These are phyloP conservation scores for Merodon equestris DNA, from an alignment of 2,888 invertebrate species.

Conservation along the genomic window DNA sequence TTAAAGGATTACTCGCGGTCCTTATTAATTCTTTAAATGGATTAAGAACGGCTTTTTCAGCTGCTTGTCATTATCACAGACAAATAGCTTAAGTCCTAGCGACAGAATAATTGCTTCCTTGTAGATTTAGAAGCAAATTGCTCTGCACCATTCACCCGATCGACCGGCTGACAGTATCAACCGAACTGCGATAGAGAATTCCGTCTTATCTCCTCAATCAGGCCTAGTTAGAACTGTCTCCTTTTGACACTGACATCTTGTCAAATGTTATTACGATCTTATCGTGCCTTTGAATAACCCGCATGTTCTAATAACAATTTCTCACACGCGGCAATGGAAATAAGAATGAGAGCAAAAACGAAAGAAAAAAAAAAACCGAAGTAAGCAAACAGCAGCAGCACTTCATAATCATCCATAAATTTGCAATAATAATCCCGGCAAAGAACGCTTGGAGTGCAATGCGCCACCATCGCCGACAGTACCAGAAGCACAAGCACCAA, in stretches of 20 bases:
- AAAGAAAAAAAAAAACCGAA: too few species aligned
- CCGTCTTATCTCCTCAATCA: conserved; percentile 24
- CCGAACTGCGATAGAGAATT: too few species aligned
- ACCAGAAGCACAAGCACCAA: not conserved
- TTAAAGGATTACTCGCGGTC: too few species aligned
- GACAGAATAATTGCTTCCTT: conserved; percentile 39
- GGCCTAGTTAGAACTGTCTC: conserved; percentile 22
- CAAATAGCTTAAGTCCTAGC: not conserved
- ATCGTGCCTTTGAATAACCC: conserved; percentile 35
- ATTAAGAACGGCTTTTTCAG: too few species aligned
- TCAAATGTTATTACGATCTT: conserved; percentile 52
- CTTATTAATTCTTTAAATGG: too few species aligned
- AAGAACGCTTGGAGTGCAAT: conserved; percentile 37
- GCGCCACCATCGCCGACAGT: conserved; percentile 5
- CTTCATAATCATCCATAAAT: conserved; percentile 67
- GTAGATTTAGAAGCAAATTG: conserved; percentile 3
- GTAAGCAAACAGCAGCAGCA: conserved; percentile 42
- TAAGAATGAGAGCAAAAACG: conserved; percentile 7
- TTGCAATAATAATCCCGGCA: conserved; percentile 51
- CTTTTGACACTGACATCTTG: conserved; percentile 47
- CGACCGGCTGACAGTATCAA: conserved; percentile 19
- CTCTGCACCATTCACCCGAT: not conserved
- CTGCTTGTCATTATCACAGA: too few species aligned
- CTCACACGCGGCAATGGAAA: conserved; percentile 4
- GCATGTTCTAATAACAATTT: conserved; percentile 24